phyloP scores from a whole-genome alignment of 2,888 invertebrate species.

The Macroteleia sp. region DNA sequence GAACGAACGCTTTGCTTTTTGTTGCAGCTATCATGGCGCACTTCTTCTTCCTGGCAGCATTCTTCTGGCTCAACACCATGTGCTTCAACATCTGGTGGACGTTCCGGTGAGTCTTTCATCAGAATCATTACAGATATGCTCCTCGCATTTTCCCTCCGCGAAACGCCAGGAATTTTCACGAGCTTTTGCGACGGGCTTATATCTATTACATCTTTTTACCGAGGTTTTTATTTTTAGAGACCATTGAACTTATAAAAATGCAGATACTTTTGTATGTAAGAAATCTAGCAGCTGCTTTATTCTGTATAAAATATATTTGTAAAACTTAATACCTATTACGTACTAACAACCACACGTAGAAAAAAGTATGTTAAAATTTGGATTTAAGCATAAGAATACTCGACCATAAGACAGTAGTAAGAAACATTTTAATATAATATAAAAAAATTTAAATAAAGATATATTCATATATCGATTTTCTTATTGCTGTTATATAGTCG shows the following conservation, averaged over 20 bases:
- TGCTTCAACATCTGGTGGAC: slow-evolving; percentile 98
- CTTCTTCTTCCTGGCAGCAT: slow-evolving; percentile 94
- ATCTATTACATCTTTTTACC: slow-evolving; percentile 45
- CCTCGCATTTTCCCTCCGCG: slow-evolving; percentile 48
- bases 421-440: too few relatives aligned
- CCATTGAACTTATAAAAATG: slow-evolving; percentile 26
- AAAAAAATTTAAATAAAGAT: too few relatives aligned
- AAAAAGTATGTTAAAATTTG: too few relatives aligned
- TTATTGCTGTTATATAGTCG: too few relatives aligned
- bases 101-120: slow-evolving; percentile 88
- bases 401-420: too few relatives aligned
- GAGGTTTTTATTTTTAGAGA: slow-evolving; percentile 6
- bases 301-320: too few relatives aligned
- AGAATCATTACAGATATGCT: slow-evolving; percentile 53
- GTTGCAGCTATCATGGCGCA: slow-evolving; percentile 92
- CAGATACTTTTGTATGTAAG: slow-evolving; percentile 16
- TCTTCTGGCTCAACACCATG: slow-evolving; percentile 97
- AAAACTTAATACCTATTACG: too few relatives aligned
- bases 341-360: too few relatives aligned
- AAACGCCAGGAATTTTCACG: slow-evolving; percentile 57
- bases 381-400: too few relatives aligned
- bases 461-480: too few relatives aligned
- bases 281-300: too few relatives aligned
- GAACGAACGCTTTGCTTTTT: slow-evolving; percentile 72
- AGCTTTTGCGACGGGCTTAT: slow-evolving; percentile 46